These are phyloP conservation scores for Macrotis lagotis DNA, from an alignment of 2,113 vertebrate species.

Conservation along the genomic window DNA sequence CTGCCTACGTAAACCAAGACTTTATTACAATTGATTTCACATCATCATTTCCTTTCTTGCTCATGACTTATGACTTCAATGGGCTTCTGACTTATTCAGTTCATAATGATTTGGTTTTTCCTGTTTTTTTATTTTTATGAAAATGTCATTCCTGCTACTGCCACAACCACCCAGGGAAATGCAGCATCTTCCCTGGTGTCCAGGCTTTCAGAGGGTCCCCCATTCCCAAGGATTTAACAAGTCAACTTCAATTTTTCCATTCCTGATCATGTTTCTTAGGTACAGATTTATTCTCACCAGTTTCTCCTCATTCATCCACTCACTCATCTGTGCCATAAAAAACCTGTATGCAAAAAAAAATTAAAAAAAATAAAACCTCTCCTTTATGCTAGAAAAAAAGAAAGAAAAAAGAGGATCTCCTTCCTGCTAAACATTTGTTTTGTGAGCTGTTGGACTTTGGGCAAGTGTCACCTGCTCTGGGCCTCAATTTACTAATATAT, in stretches of 20 bases:
- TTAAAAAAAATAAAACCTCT: not conserved
- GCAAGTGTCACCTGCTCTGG: not conserved
- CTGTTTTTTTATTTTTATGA: not conserved
- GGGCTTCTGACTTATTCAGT: constrained; percentile 5
- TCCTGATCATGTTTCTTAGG: not conserved
- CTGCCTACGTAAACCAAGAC: not conserved
- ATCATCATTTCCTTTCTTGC: constrained; percentile 11
- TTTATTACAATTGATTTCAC: constrained; percentile 16
- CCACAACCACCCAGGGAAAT: not conserved
- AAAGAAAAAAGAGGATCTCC: not conserved
- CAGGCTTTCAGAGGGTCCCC: not conserved
- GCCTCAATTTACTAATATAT: not conserved
- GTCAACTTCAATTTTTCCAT: not conserved
- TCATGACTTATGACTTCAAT: constrained; percentile 7
- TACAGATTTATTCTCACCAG: not conserved
- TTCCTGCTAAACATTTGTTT: not conserved
- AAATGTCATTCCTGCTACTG: not conserved
- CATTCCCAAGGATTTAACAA: not conserved
- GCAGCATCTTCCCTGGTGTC: not conserved
- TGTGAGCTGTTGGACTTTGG: not conserved
- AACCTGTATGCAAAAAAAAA: not conserved
- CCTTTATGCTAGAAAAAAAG: not conserved
- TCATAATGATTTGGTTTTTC: not conserved
- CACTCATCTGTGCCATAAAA: not conserved
- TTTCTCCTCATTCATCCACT: not conserved